Base-by-base conservation (phyloP, 2,888 invertebrate genomes). In the Mythimna ferrago region DNA sequence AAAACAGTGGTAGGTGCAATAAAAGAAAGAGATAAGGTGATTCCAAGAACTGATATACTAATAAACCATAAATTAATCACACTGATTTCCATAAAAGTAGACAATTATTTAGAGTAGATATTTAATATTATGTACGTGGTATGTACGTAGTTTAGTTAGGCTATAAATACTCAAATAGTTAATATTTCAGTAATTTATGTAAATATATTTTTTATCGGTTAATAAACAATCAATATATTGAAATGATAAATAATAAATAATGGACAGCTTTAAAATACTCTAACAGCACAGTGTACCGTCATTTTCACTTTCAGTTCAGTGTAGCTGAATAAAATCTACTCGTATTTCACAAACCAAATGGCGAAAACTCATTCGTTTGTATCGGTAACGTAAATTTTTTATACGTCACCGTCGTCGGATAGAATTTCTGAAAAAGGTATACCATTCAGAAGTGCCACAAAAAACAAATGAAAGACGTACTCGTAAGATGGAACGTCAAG, bases 311-410 rank as follows among this genome's bases (percentile, higher is more conserved):
- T n/a, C 35, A 53, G 26, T 66, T 80, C 65, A 62, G 11, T 62
- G 32, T 41, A 58, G 48, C 41, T 10, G 14, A 69, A 81, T 41
- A 66, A 75, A 66, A 57, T 65, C 57, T 21, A 53, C 56, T 80
- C 38, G 53, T 66, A 62, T 41, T 66, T 76, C 62, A 62, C 21
- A 67, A 76, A 56, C 44, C 51, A 78, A 80, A 60, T 44, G 48
- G n/a, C 41, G 64, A 63, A 63, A 64, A 35, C 41, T 11, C 38
- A 26, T n/a, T 54, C 62, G 48, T 32, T 63, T 38, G 56, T 73
- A 65, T 44, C 11, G 26, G n/a, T 57, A 57, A 19, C n/a, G 16
- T 53, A 71, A 53, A 35, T 61, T 65, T 61, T 76, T 62, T 62
- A 57, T 32, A 19, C 38, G 9, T 26, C 32, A 32, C 32, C 32